phyloP scores from a whole-genome alignment of 2,113 vertebrate species.

The Vimba vimba region DNA sequence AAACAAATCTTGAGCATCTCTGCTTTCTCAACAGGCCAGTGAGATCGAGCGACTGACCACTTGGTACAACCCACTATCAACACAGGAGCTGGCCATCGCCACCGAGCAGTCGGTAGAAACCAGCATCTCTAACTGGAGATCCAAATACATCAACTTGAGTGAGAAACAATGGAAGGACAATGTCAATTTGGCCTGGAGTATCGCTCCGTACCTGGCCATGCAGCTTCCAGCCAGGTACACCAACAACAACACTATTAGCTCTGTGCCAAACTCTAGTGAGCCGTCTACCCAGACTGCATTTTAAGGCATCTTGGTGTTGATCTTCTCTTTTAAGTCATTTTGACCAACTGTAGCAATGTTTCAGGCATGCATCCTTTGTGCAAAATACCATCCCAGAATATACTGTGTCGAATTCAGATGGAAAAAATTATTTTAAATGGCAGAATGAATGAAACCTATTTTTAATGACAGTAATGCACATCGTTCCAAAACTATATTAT shows the following conservation, averaged over 20 bases:
- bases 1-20: not conserved
- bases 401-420: no score
- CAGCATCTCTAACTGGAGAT: constrained; percentile 96
- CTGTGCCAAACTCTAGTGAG: not conserved
- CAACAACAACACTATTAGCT: not conserved
- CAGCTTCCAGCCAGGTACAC: constrained; percentile 87
- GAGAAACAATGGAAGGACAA: constrained; percentile 99
- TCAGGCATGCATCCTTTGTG: not conserved
- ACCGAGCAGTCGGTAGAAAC: constrained; percentile 92
- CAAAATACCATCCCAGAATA: not conserved
- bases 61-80: constrained; percentile 97
- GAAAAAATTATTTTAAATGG: not conserved
- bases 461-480: not conserved
- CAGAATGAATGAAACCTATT: not conserved
- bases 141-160: constrained; percentile 93
- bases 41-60: constrained; percentile 95
- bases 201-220: constrained; percentile 92
- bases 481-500: not conserved
- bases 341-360: not conserved
- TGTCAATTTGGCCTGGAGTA: constrained; percentile 95
- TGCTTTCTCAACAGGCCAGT: constrained; percentile 81
- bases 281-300: not conserved
- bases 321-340: not conserved
- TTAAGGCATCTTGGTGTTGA: not conserved
- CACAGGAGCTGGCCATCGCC: constrained; percentile 88